Percentiles rank a stretch among this genome's conserved stretches.
Evolutionary conservation across 2,113 vertebrate species (phyloP).

Genomic region (Cephalopterus ornatus): DNA sequence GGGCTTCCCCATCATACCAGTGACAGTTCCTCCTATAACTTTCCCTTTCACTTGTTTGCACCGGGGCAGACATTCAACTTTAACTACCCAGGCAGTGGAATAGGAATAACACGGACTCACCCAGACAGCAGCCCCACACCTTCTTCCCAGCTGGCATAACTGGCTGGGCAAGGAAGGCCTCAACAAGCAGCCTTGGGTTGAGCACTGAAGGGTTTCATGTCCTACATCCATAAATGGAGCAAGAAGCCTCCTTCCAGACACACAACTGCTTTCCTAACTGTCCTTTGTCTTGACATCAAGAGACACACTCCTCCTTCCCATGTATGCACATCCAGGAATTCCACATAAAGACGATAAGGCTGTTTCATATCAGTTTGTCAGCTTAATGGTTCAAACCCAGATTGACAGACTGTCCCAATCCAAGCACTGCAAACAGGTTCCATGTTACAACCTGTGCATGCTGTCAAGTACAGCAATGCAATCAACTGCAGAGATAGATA

Average conservation of each 20-base stretch:
- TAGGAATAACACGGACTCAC: background rate
- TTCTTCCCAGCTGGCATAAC: background rate
- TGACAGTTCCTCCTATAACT: background rate
- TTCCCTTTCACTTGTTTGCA: background rate
- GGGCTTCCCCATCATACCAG: background rate
- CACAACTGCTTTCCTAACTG: background rate
- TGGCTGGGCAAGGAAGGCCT: background rate
- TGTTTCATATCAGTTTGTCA: no score
- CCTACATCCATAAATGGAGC: background rate
- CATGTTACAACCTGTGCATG: accelerated
- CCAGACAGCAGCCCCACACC: background rate
- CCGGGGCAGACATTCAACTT: background rate
- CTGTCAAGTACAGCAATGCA: background rate
- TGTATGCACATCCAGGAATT: accelerated
- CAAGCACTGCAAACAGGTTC: background rate
- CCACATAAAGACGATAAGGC: accelerated
- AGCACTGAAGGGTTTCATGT: background rate
- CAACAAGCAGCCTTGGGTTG: background rate
- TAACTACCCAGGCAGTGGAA: background rate
- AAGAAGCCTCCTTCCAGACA: background rate
- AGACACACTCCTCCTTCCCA: background rate
- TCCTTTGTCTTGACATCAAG: background rate
- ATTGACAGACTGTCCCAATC: background rate
- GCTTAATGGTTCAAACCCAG: background rate
- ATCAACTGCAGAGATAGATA: accelerated